phyloP scores from a whole-genome alignment of 2,888 invertebrate genomes.

The Agrenia bidenticulata region DNA sequence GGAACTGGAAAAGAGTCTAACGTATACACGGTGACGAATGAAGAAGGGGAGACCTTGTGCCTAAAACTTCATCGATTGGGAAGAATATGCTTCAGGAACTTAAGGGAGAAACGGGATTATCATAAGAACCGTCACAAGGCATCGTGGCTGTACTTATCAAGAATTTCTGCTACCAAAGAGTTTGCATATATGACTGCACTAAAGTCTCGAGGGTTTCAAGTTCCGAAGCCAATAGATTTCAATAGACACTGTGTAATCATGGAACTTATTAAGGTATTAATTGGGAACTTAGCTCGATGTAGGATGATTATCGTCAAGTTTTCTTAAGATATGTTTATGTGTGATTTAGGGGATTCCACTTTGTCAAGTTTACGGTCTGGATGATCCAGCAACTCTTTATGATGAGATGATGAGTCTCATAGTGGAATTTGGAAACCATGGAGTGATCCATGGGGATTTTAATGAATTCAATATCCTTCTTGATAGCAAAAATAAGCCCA shows the following conservation, averaged over 20 bases:
- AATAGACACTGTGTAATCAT: slow-evolving; percentile 94
- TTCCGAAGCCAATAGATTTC: slow-evolving; percentile 90
- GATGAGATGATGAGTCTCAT: slow-evolving; percentile 93
- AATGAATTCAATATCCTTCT: slow-evolving; percentile 99
- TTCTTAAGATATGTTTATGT: not conserved
- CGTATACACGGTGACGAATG: slow-evolving; percentile 84
- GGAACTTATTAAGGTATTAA: slow-evolving; percentile 76
- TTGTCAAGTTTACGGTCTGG: slow-evolving; percentile 64
- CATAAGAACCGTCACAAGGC: slow-evolving; percentile 84
- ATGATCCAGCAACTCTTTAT: slow-evolving; percentile 75
- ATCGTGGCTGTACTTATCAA: slow-evolving; percentile 94
- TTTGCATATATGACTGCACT: slow-evolving; percentile 97
- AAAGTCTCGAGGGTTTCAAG: slow-evolving; percentile 85
- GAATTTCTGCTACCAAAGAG: slow-evolving; percentile 95
- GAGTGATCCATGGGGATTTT: slow-evolving; percentile 98
- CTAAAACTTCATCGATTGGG: slow-evolving; percentile 91
- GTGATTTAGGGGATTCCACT: slow-evolving; percentile 39
- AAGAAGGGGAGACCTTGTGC: slow-evolving; percentile 76
- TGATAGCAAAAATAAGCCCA: slow-evolving; percentile 72
- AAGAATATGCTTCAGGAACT: slow-evolving; percentile 90
- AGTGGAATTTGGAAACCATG: slow-evolving; percentile 84
- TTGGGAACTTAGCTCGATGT: not conserved
- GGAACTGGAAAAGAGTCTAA: slow-evolving; percentile 99
- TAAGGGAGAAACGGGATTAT: slow-evolving; percentile 95
- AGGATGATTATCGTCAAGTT: not conserved